Evolutionary conservation across 2,797 vertebrate genomes (phyloP).

Genomic region (Mus minutoides): DNA sequence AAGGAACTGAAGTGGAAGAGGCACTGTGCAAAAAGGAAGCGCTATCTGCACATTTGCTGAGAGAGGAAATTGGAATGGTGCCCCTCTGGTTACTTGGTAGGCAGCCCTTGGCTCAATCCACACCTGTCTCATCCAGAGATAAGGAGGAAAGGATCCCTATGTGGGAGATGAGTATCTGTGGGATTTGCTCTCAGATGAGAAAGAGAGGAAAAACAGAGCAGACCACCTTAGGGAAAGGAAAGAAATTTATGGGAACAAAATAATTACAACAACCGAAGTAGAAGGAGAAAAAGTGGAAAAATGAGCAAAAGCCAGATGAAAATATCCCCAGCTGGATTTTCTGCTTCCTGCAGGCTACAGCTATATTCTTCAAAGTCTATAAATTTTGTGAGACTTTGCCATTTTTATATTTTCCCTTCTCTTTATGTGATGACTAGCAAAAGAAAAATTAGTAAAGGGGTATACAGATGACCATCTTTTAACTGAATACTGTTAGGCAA

Average conservation of each 20-base stretch:
- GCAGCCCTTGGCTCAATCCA: background rate
- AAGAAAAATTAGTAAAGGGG: background rate
- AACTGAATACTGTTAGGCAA: background rate
- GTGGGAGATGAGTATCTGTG: slow-evolving; percentile 24
- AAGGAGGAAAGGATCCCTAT: background rate
- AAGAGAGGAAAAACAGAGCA: slow-evolving; percentile 7
- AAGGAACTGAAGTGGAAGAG: background rate
- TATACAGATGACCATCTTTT: background rate
- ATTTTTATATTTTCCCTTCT: slow-evolving; percentile 14
- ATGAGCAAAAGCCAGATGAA: background rate
- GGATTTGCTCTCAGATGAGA: slow-evolving; percentile 14
- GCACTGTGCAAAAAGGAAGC: background rate
- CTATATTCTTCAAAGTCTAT: background rate
- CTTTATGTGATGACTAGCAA: background rate
- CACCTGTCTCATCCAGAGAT: background rate
- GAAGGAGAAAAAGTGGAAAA: background rate
- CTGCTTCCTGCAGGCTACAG: background rate
- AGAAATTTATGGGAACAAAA: slow-evolving; percentile 34
- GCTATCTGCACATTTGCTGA: background rate
- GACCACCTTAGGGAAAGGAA: slow-evolving; percentile 35
- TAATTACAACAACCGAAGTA: background rate
- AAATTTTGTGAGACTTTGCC: slow-evolving; percentile 13
- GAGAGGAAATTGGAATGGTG: background rate
- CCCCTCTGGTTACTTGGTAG: background rate
- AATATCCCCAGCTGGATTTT: slow-evolving; percentile 24